Conservation (phyloP, 2,113 vertebrate genomes). For the Ammodytes dubius region DNA sequence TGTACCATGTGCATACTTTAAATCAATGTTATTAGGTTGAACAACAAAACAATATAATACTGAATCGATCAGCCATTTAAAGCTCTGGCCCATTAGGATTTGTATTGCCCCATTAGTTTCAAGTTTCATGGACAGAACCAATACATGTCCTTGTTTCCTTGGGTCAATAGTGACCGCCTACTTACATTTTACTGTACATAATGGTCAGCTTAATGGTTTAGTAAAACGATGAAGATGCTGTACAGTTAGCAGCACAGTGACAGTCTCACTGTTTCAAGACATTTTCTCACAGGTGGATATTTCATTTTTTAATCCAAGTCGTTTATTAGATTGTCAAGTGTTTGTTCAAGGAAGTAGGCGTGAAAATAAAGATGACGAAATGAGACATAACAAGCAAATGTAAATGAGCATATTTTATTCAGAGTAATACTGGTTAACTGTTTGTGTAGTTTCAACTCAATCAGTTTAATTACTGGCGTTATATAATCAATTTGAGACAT, state of each 20-base stretch:
- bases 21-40: neutral
- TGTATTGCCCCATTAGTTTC: neutral
- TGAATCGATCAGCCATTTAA: no score
- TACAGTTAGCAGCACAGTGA: neutral
- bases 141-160: neutral
- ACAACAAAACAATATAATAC: no score
- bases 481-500: neutral
- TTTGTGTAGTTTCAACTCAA: slow-evolving; percentile 1
- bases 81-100: neutral
- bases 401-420: neutral
- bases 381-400: neutral
- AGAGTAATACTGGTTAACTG: neutral
- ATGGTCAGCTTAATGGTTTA: neutral
- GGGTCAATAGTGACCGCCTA: neutral
- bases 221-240: neutral
- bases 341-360: neutral
- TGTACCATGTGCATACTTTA: no score
- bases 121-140: no score
- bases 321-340: neutral
- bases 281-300: neutral
- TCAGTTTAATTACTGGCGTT: neutral
- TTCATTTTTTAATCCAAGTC: neutral
- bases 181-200: neutral
- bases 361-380: no score
- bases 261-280: neutral